Percentiles rank a stretch among this genome's conserved stretches.
These are phyloP conservation scores for Hirundichthys speculiger DNA, from an alignment of 2,113 vertebrate genomes.

Conservation along the genomic window DNA sequence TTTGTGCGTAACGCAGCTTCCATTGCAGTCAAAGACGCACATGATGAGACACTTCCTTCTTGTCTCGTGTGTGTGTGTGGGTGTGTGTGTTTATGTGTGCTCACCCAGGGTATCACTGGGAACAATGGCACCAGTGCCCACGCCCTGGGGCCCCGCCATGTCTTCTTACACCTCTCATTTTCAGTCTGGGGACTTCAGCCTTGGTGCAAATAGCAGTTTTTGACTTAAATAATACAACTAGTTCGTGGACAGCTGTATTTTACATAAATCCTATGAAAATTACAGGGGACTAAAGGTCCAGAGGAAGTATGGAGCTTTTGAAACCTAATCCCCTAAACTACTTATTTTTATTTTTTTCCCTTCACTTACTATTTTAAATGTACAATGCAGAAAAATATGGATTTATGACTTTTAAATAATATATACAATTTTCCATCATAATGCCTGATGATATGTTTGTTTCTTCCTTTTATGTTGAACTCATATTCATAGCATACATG, in stretches of 20 bases:
- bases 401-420: not conserved
- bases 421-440: too few species aligned
- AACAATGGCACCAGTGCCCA: slow-evolving; percentile 65
- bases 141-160: slow-evolving; percentile 58
- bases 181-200: slow-evolving; percentile 70
- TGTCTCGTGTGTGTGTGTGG: slow-evolving; percentile 29
- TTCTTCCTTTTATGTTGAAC: too few species aligned
- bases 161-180: slow-evolving; percentile 71
- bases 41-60: slow-evolving; percentile 51
- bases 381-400: not conserved
- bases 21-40: slow-evolving; percentile 13
- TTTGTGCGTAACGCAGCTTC: slow-evolving; percentile 23
- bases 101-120: slow-evolving; percentile 36
- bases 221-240: slow-evolving; percentile 68
- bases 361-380: not conserved
- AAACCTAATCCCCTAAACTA: slow-evolving; percentile 1
- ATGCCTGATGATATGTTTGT: too few species aligned
- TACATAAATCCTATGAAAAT: slow-evolving; percentile 71
- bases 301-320: slow-evolving; percentile 44
- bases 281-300: slow-evolving; percentile 54
- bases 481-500: too few species aligned
- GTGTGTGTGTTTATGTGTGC: slow-evolving; percentile 43
- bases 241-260: slow-evolving; percentile 67
- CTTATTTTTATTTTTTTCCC: not conserved
- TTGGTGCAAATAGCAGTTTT: slow-evolving; percentile 74